Evolutionary conservation across 2,797 vertebrate genomes (phyloP).

Genomic region (Amazona ochrocephala): DNA sequence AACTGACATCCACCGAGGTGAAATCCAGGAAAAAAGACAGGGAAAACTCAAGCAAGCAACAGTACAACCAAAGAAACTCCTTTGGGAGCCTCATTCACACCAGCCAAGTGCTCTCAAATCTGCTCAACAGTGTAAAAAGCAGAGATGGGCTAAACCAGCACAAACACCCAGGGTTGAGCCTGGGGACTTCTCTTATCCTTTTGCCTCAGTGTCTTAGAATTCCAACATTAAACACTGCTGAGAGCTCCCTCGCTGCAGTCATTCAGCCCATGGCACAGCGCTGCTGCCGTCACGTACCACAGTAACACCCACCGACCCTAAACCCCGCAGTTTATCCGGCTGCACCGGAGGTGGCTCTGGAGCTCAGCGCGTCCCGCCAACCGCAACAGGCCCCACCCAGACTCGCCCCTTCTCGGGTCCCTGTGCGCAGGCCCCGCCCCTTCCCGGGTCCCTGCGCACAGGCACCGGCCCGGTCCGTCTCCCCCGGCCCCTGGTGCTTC

Average conservation of each 20-base stretch:
- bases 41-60: background rate
- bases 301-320: too few species aligned
- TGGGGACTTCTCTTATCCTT: background rate
- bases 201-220: background rate
- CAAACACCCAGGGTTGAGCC: background rate
- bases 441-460: too few species aligned
- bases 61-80: background rate
- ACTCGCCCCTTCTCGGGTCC: too few species aligned
- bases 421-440: too few species aligned
- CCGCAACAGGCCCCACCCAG: too few species aligned
- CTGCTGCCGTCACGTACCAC: rapidly evolving
- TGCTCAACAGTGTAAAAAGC: conserved; percentile 14
- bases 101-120: conserved; percentile 36
- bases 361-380: background rate
- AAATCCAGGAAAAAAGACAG: conserved; percentile 68
- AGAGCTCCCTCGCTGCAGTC: background rate
- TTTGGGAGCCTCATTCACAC: background rate
- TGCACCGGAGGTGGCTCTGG: rapidly evolving
- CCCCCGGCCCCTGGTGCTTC: background rate
- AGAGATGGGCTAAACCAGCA: background rate
- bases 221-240: rapidly evolving
- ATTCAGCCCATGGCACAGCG: rapidly evolving
- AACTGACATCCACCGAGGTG: conserved; percentile 74
- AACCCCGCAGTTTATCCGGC: too few species aligned
- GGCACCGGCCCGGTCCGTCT: too few species aligned